Conservation (phyloP, 1,140 invertebrate genomes). For the Diachasma alloeum region DNA sequence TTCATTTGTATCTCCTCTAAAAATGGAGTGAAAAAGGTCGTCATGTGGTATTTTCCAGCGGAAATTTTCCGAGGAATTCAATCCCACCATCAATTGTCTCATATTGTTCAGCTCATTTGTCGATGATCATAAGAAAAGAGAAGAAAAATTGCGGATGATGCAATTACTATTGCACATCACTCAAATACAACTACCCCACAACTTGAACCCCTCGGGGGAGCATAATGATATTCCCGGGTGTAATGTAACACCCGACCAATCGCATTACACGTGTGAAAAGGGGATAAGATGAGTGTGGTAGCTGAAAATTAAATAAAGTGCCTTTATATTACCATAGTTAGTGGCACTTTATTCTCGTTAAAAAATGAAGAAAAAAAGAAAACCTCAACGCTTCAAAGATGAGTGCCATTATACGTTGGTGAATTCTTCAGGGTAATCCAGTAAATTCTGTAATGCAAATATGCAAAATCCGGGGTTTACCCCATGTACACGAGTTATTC, state of each 20-base stretch:
- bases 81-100: not conserved
- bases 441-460: constrained; percentile 1
- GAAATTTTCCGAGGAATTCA: not conserved
- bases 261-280: constrained; percentile 5
- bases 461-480: not conserved
- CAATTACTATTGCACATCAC: not conserved
- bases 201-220: not conserved
- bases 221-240: constrained; percentile 1
- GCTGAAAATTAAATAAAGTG: constrained; percentile 11
- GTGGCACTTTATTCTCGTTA: not conserved
- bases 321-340: not conserved
- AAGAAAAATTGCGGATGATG: not conserved
- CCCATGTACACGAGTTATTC: constrained; percentile 1
- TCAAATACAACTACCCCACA: not conserved
- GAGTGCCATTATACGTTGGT: not conserved
- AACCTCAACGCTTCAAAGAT: constrained; percentile 2
- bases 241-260: not conserved
- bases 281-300: constrained; percentile 2
- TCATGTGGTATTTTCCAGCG: not conserved
- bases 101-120: not conserved
- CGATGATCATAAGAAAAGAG: not conserved
- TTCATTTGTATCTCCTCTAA: not conserved
- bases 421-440: not conserved
- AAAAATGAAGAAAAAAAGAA: not conserved
- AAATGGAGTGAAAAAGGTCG: not conserved